A percentile compares a stretch with the other conserved stretches of the same genome.
Conservation (phyloP, 2,113 vertebrate genomes). For the Monopterus albus region DNA sequence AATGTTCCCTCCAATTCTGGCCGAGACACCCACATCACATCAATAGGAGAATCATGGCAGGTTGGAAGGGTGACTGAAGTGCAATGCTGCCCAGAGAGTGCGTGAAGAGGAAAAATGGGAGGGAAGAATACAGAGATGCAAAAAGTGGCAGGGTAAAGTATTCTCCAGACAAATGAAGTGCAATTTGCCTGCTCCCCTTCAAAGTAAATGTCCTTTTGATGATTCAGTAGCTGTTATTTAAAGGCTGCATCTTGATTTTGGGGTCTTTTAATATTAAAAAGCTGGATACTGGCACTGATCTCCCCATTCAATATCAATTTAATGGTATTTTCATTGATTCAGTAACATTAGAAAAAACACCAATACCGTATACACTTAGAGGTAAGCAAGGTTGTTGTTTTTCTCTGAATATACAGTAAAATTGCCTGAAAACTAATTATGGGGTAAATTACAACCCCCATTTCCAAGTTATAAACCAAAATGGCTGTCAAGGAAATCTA, state of each 20-base stretch:
- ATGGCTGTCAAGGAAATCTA: not conserved
- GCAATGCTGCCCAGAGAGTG: not conserved
- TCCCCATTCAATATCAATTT: not conserved
- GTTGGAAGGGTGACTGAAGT: constrained; percentile 10
- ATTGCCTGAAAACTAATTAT: not conserved
- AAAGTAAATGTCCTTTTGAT: not conserved
- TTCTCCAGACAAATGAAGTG: constrained; percentile 26
- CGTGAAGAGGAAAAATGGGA: not conserved
- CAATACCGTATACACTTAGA: not conserved
- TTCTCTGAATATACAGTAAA: not conserved
- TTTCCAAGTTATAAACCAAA: too few relatives aligned
- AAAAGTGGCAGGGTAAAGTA: constrained; percentile 6
- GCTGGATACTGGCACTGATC: not conserved
- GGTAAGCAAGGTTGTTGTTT: not conserved
- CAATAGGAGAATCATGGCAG: constrained; percentile 25
- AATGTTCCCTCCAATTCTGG: constrained; percentile 33
- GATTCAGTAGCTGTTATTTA: not conserved
- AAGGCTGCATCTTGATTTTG: not conserved
- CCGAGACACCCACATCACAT: constrained; percentile 15
- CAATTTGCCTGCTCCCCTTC: not conserved
- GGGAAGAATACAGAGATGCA: not conserved
- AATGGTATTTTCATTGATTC: not conserved
- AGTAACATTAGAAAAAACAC: not conserved
- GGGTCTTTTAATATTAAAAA: not conserved
- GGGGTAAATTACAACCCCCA: too few relatives aligned